Conservation (phyloP, 2,113 vertebrate genomes). For the Centropristis striata region DNA sequence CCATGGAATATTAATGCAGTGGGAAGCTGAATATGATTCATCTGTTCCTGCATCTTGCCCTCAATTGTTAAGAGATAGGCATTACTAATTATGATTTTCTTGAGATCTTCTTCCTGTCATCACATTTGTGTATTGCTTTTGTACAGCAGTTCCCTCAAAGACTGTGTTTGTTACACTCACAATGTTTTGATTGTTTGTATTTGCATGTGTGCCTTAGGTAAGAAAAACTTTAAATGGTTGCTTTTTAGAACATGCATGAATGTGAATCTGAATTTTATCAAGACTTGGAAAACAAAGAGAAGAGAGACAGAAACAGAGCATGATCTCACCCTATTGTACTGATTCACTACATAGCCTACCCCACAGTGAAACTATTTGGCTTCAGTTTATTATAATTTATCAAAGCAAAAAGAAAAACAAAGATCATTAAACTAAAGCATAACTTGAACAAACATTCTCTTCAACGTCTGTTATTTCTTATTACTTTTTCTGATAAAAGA, state of each 20-base stretch:
- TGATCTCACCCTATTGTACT: background rate
- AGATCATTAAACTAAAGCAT: background rate
- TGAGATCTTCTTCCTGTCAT: background rate
- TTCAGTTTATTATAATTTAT: background rate
- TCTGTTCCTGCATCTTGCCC: background rate
- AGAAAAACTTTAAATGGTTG: constrained; percentile 4
- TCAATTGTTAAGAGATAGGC: background rate
- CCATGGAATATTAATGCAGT: constrained; percentile 15
- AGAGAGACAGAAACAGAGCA: background rate
- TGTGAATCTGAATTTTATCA: constrained; percentile 2
- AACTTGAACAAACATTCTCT: background rate
- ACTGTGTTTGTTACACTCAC: constrained; percentile 17
- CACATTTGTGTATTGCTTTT: background rate
- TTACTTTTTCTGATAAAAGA: background rate
- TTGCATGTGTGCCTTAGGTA: constrained; percentile 22
- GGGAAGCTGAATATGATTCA: constrained; percentile 12
- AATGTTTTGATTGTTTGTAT: constrained; percentile 16
- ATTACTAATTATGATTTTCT: background rate
- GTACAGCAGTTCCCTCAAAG: background rate
- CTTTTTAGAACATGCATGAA: background rate
- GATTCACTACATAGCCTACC: background rate
- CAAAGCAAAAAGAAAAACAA: background rate
- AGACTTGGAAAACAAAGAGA: constrained; percentile 15
- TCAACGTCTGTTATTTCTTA: background rate
- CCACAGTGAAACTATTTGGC: background rate